Base-by-base conservation (phyloP, 2,888 invertebrate genomes). In the Cephus pulcher region DNA sequence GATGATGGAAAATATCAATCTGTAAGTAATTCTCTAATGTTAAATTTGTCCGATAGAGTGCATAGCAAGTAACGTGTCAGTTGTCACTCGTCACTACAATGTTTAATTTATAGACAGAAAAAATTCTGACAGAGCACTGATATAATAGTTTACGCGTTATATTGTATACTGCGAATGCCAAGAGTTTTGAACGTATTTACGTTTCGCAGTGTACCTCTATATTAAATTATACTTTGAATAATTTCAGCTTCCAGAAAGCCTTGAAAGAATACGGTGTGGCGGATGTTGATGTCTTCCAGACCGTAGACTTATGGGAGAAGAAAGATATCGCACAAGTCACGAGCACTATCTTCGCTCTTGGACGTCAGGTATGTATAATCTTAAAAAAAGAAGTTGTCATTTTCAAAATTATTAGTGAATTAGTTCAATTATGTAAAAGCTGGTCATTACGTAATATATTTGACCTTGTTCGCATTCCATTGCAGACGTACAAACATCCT, bases 1-100 rank as follows among this genome's bases (percentile, higher is more conserved):
- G 92, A 96, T 99, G 96, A 99, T 99, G 99, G 99, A 99, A 93
- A 99, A 99, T 94, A 98, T 99, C 92, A 98, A 97, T 93, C 94
- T 95, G 96, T 98, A 92, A 94, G 95, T 93, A 56, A 23, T 56
- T 56, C 23, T 56, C 23, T 56, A 9, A 23, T 23, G 56, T 6
- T 23, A 23, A 56, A 56, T 56, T 23, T 56, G 23, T 23, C 23
- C 56, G 2, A 23, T 23, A 56, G 56, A 56, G 9, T 23, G 23
- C 56, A 56, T 23, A 56, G 56, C 56, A 56, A 56, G 56, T 56
- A 23, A 23, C 56, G 23, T 56, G 23, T 2, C 23, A 56, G 56
- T 23, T 56, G 23, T 56, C 23, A 56, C 23, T 56, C 9, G 56
- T 56, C 56, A 56, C 56, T 56, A 56, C 23, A 2, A 23, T 56